A percentile compares a stretch with the other conserved stretches of the same genome.
These are phyloP conservation scores for Arothron firmamentum DNA, from an alignment of 2,113 vertebrate species.

Conservation along the genomic window DNA sequence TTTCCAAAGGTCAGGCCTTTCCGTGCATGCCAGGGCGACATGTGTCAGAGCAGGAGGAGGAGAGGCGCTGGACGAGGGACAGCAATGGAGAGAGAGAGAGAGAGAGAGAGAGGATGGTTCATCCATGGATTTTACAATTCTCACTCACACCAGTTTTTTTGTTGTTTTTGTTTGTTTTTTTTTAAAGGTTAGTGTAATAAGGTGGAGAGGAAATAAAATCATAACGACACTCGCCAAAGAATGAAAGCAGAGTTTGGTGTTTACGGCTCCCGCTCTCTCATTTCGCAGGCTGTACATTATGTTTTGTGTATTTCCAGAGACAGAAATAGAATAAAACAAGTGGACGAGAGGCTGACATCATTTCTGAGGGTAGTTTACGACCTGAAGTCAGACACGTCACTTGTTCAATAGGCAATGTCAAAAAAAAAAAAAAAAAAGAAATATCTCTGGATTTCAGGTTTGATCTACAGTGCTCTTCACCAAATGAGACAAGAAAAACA, in stretches of 20 bases:
- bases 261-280: background rate
- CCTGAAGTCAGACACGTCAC: background rate
- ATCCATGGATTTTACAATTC: conserved; percentile 21
- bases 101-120: conserved; percentile 31
- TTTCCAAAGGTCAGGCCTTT: conserved; percentile 79
- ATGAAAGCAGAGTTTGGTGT: conserved; percentile 4
- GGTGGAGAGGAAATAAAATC: too few species aligned
- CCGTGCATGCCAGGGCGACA: conserved; percentile 71
- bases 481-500: background rate
- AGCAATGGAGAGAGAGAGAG: conserved; percentile 15
- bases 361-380: background rate
- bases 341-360: conserved; percentile 1
- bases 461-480: background rate
- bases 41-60: conserved; percentile 57
- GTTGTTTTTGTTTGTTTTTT: conserved; percentile 5
- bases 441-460: background rate
- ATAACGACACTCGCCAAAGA: background rate
- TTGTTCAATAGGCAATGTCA: conserved; percentile 3
- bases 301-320: too few species aligned
- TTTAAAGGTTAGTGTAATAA: too few species aligned
- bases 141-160: conserved; percentile 3
- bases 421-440: background rate
- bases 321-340: too few species aligned
- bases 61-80: conserved; percentile 35
- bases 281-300: too few species aligned